These are phyloP conservation scores for Musca vetustissima DNA, from an alignment of 1,140 invertebrate species.

Conservation along the genomic window DNA sequence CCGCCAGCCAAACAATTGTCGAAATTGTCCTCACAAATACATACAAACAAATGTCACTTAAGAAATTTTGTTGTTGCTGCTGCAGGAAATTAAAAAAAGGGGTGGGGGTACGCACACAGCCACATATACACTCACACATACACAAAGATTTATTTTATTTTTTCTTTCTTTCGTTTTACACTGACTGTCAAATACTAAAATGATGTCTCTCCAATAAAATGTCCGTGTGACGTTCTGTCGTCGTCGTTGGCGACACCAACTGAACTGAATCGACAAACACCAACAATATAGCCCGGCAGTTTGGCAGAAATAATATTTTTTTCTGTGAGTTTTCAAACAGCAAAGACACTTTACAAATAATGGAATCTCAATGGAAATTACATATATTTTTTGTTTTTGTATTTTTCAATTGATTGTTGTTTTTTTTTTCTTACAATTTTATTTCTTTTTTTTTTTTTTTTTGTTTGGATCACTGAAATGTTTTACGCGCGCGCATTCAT, in stretches of 20 bases:
- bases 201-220: background rate
- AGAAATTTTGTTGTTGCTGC: background rate
- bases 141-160: too few species aligned
- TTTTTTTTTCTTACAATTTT: too few species aligned
- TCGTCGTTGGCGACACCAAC: conserved; percentile 6
- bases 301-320: background rate
- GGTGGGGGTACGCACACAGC: background rate
- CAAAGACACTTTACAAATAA: too few species aligned
- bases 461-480: too few species aligned
- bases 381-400: too few species aligned
- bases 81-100: background rate
- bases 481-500: too few species aligned
- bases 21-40: background rate
- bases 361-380: too few species aligned
- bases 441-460: too few species aligned
- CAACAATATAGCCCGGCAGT: background rate
- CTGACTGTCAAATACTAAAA: background rate
- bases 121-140: background rate
- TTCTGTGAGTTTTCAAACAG: too few species aligned
- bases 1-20: background rate
- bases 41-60: too few species aligned
- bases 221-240: background rate
- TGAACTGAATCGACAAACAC: background rate
- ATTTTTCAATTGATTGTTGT: too few species aligned
- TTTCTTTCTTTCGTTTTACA: too few species aligned